Evolutionary conservation across 1,140 invertebrate species (phyloP), one percentile per base, ranked within the genome.

Genomic region (Euglossa dilemma): DNA sequence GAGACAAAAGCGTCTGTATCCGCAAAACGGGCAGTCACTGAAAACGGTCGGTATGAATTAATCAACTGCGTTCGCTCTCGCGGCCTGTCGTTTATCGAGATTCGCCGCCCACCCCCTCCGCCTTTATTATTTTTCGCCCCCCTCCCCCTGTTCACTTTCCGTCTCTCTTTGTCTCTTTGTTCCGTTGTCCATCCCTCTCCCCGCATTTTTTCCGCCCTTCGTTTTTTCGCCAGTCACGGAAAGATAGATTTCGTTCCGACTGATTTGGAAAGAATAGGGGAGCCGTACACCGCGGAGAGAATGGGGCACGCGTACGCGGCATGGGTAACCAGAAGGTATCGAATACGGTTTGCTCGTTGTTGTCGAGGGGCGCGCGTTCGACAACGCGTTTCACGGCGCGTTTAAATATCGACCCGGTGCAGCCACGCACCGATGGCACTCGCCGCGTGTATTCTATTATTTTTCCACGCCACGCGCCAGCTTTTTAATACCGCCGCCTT

Each of bases 21-120:
- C 56, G 63, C 47, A 76, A 67, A 71, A 80, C 76, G 82, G 43
- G 52, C 36, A 74, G 71, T 47, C 43, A 47, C 56, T 69, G 76
- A 84, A 87, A 87, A 84, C 84, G 72, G 82, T 64, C 61, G 59
- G 82, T 71, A 87, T 87, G 86, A 87, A 87, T 87, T 87, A 87
- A 87, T 87, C 86, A 87, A 87, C 76, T 54, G 73, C 64, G 12
- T 50, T 57, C 69, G 54, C 59, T 57, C 67, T 77, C 80, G 61
- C 57, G 56, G 67, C 73, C 67, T 61, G 81, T 72, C 81, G 81
- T 80, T 87, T 87, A 87, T 87, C 71, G 86, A 87, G 75, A 71
- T 77, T 47, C 47, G 18, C 23, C 57, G 28, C 12, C 5, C 25
- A 45, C 18, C 14, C 9, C 25, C 47, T 52, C 52, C 28, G n/a